Base-by-base conservation (phyloP, 2,797 vertebrate genomes). In the Pyrrhura leucotis region DNA sequence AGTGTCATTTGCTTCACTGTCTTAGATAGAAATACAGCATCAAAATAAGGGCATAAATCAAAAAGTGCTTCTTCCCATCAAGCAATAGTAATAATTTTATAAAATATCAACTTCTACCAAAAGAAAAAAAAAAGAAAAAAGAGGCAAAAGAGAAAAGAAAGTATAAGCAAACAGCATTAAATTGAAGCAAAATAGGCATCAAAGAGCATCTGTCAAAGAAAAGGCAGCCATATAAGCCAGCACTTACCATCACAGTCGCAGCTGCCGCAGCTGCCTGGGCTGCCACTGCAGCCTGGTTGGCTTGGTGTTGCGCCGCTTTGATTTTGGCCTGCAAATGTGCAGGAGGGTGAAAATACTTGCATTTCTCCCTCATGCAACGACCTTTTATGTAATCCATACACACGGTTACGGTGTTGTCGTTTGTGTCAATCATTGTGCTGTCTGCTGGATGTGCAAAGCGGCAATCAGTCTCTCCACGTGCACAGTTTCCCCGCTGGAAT, bases 341-440 rank as follows among this genome's bases (percentile, higher is more conserved):
- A 97, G 99, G 99, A 97, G 99, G 99, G 98, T 99, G 99, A 98
- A 99, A 99, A 99, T 99, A 99, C 98, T 99, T 99, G 99, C 99
- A 99, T 99, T 99, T 99, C 98, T 99, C 99, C 98, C 99, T 98
- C 98, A 99, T 99, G 98, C 99, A 99, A 98, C 99, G 99, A 98
- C 99, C 99, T 99, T 99, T 99, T 98, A 99, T 99, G 98, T 99
- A 99, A 98, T 99, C 99, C 99, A 99, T 99, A 98, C 99, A 99
- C 98, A 99, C 99, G 91, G 99, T 99, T 98, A 99, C 99, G 29
- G 99, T 99, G 98, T 99, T 99, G 98, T 99, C 99, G 35, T 98
- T 99, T 93, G 98, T 99, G 98, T 99, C 99, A 94, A 99, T 99
- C 99, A 99, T 99, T 67, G 99, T 99, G 98, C 99, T 99, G 98